Conservation (phyloP, 2,113 vertebrate genomes). For the Clarias batrachus region DNA sequence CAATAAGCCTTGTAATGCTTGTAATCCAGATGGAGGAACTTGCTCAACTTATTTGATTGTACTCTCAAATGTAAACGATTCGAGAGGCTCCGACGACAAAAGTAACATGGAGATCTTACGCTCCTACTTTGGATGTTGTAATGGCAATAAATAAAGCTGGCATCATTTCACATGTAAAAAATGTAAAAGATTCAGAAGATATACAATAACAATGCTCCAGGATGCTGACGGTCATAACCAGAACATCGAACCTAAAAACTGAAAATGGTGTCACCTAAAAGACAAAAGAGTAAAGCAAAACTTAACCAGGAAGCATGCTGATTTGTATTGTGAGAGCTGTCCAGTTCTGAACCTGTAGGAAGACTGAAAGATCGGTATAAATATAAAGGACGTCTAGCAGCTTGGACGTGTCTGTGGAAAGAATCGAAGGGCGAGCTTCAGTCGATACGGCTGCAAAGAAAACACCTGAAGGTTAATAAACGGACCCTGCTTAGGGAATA, state of each 20-base stretch:
- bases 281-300: conserved; percentile 7
- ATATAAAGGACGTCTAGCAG: neutral
- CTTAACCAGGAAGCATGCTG: neutral
- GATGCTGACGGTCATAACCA: conserved; percentile 24
- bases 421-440: conserved; percentile 16
- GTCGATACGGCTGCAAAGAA: conserved; percentile 46
- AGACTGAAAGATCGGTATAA: conserved; percentile 10
- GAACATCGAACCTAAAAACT: conserved; percentile 24
- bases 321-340: conserved; percentile 21
- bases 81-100: neutral
- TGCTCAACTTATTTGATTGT: neutral
- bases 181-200: neutral
- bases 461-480: conserved; percentile 45
- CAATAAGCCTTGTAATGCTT: neutral
- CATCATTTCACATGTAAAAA: conserved; percentile 19
- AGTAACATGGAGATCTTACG: neutral
- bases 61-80: conserved; percentile 13
- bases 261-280: conserved; percentile 19
- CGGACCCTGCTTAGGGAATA: conserved; percentile 42
- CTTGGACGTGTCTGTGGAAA: conserved; percentile 25
- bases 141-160: conserved; percentile 23
- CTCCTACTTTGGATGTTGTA: neutral
- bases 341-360: conserved; percentile 40
- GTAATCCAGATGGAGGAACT: neutral
- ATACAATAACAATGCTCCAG: conserved; percentile 2